Evolutionary conservation across 1,140 invertebrate genomes (phyloP), one percentile per base, ranked within the genome.

Genomic region (Papilio xuthus): DNA sequence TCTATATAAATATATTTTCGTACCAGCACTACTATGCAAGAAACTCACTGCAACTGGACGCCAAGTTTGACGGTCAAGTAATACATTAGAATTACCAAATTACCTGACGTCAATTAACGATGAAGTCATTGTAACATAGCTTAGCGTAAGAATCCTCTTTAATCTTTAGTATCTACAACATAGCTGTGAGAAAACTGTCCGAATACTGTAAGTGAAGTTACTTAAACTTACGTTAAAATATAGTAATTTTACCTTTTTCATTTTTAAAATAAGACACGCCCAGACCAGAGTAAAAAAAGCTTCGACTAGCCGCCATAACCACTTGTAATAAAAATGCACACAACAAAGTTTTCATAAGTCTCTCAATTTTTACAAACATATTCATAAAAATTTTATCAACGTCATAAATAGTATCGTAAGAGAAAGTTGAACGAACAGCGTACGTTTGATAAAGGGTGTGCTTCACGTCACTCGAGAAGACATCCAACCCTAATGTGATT

Each of bases 51-150:
- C 13, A 13, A 67, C 60, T 67, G 28, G 26, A 67, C 12, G 60
- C 26, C 18, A 53, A 20, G n/a, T 28, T 60, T 56, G 53, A 56
- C 9, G 53, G 20, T 56, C 53, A 56, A 56, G n/a, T 56, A 47
- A 0, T 47, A 56, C n/a, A 47, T 47, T 47, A 18, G 15, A 47
- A 47, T 47, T 47, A 47, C 15, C 44, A 47, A 56, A 56, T 56
- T 56, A 56, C n/a, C 53, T 56, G 53, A 23, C 53, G 53, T 56
- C 53, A 56, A 56, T 56, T 56, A n/a, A 23, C 53, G 53, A 56
- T 56, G 53, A 56, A 56, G 20, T 56, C 53, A 56, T 56, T 18
- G 53, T 56, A 56, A 56, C 8, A 47, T 47, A 47, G 2, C 53
- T 56, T 56, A n/a, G 20, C 50, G 9, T 56, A 20, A 56, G 18